Base-by-base conservation (phyloP, 2,797 vertebrate species). In the Diplodus puntazzo region DNA sequence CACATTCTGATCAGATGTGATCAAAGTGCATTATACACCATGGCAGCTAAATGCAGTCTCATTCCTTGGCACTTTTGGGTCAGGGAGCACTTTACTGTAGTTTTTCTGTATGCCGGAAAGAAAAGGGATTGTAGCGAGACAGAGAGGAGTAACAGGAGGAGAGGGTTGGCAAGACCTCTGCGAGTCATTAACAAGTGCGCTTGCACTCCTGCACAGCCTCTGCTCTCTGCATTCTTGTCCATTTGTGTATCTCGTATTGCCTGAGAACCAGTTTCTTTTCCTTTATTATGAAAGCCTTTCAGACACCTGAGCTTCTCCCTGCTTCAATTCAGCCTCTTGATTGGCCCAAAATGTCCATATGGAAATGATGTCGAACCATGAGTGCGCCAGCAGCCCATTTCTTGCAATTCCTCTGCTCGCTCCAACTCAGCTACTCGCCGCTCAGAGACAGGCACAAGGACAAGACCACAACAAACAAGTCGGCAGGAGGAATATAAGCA, bases 21-120 rank as follows among this genome's bases (percentile, higher is more conserved):
- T 92, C 82, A 92, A 93, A 92, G 89, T 82, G 89, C 79, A 88
- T 92, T 78, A 87, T 82, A 73, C 75, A 92, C 83, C 48, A 76
- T 68, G 25, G 77, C 49, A 54, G 75, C 48, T 89, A 89, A 90
- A 88, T 78, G 79, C 55, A 73, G 70, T 73, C 71, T 88, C 78
- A 73, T 76, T 83, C 20, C 55, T 73, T 88, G 87, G 79, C 87
- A 88, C 84, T 90, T 91, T 55, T 87, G 82, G 88, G 81, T 92
- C 87, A 89, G 82, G 46, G 62, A 86, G 74, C 84, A 67, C 84
- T 81, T 81, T 42, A 80, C 66, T 80, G 74, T 77, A 81, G 77
- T 49, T 83, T 48, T 86, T 46, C 43, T 79, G 57, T 80, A 67
- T 17, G 25, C 4, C 49, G 14, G 49, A 21, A 11, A 21, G 39